phyloP scores from a whole-genome alignment of 2,113 vertebrate genomes.

The Gracilinanus agilis region DNA sequence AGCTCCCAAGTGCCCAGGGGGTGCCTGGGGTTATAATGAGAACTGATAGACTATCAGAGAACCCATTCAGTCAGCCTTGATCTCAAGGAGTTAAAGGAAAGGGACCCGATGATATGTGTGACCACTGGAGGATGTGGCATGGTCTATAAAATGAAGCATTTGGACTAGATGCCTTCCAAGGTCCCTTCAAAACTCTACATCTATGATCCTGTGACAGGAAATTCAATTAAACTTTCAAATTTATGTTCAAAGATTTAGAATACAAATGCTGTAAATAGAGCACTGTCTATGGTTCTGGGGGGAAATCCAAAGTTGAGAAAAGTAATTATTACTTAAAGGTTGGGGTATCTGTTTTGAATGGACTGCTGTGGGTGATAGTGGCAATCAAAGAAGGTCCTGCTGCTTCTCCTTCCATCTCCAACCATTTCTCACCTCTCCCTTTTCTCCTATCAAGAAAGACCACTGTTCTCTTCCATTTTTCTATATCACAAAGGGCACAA shows the following conservation, averaged over 20 bases:
- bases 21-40: not conserved
- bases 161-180: constrained; percentile 37
- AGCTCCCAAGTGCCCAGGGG: not conserved
- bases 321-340: not conserved
- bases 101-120: not conserved
- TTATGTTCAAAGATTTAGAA: not conserved
- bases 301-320: not conserved
- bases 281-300: not conserved
- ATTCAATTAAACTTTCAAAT: not conserved
- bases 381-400: not conserved
- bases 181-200: not conserved
- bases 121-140: not conserved
- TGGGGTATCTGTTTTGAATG: not conserved
- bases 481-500: not conserved
- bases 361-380: not conserved
- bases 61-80: not conserved
- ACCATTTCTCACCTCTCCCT: not conserved
- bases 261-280: not conserved
- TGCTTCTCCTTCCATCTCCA: not conserved
- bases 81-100: not conserved
- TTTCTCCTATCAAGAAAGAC: not conserved
- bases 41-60: constrained; percentile 1
- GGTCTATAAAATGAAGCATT: not conserved
- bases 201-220: not conserved
- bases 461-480: not conserved